These are phyloP conservation scores for Mormyrus lacerda DNA, from an alignment of 2,113 vertebrate genomes.

Conservation along the genomic window DNA sequence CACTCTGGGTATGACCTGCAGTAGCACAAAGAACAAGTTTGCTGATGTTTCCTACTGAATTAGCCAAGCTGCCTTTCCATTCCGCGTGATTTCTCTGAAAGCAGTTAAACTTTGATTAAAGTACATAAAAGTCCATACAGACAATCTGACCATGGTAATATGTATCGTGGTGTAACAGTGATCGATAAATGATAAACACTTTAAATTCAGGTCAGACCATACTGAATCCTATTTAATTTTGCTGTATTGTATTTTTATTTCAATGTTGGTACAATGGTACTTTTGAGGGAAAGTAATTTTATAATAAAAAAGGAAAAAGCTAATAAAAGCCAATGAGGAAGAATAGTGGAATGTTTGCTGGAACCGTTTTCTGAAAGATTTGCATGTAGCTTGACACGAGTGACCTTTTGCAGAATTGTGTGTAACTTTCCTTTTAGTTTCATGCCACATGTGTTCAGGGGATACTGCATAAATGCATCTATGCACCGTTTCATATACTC, in stretches of 20 bases:
- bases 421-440: conserved; percentile 24
- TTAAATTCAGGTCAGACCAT: background rate
- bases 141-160: background rate
- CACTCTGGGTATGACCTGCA: background rate
- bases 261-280: background rate
- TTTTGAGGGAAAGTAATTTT: background rate
- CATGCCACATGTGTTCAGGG: conserved; percentile 27
- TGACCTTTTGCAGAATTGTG: background rate
- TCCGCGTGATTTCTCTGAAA: background rate
- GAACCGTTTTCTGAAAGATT: conserved; percentile 8
- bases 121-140: background rate
- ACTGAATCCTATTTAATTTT: background rate
- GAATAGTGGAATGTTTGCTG: background rate
- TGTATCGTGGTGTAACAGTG: background rate
- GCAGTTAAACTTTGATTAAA: background rate
- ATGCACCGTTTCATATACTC: conserved; percentile 45
- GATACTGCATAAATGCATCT: conserved; percentile 41
- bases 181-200: background rate
- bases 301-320: background rate
- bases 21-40: conserved; percentile 8
- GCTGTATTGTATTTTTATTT: background rate
- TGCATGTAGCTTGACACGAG: background rate
- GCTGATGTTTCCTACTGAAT: background rate
- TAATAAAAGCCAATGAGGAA: background rate
- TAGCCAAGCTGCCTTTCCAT: background rate